Percentiles rank a stretch among this genome's conserved stretches.
These are phyloP conservation scores for Silvanus unidentatus DNA, from an alignment of 2,888 invertebrate genomes.

Conservation along the genomic window DNA sequence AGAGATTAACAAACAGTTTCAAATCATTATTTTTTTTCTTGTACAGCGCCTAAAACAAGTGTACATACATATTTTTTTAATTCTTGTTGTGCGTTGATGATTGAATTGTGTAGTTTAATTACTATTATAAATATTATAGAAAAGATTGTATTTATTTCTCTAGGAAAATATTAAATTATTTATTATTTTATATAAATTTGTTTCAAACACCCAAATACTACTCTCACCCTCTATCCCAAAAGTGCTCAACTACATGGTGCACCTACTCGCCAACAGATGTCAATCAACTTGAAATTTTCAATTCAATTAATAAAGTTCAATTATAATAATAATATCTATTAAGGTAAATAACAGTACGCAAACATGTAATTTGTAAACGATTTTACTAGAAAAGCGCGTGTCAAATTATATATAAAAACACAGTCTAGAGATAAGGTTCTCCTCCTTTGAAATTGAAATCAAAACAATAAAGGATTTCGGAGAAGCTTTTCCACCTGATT, in stretches of 20 bases:
- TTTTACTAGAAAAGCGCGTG: too few relatives aligned
- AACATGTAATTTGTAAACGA: too few relatives aligned
- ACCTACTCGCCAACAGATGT: neutral
- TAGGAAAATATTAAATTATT: conserved; percentile 43
- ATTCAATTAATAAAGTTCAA: too few relatives aligned
- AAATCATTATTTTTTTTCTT: conserved; percentile 10
- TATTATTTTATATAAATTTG: conserved; percentile 28
- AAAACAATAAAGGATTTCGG: too few relatives aligned
- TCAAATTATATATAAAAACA: too few relatives aligned
- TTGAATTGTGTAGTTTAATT: conserved; percentile 15
- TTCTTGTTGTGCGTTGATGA: conserved; percentile 31
- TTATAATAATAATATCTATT: too few relatives aligned
- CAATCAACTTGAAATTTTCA: too few relatives aligned
- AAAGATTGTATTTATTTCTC: conserved; percentile 38
- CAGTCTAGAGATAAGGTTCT: too few relatives aligned
- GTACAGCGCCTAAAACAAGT: conserved; percentile 7
- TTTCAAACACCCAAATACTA: conserved; percentile 12
- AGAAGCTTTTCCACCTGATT: too few relatives aligned
- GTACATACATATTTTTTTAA: conserved; percentile 24
- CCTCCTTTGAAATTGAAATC: neutral
- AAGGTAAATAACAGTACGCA: too few relatives aligned
- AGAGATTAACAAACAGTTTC: conserved; percentile 32
- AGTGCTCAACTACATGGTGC: neutral
- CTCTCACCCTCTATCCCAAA: neutral
- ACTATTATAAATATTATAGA: neutral